These are phyloP conservation scores for Synergus gifuensis DNA, from an alignment of 2,888 invertebrate genomes.

Conservation along the genomic window DNA sequence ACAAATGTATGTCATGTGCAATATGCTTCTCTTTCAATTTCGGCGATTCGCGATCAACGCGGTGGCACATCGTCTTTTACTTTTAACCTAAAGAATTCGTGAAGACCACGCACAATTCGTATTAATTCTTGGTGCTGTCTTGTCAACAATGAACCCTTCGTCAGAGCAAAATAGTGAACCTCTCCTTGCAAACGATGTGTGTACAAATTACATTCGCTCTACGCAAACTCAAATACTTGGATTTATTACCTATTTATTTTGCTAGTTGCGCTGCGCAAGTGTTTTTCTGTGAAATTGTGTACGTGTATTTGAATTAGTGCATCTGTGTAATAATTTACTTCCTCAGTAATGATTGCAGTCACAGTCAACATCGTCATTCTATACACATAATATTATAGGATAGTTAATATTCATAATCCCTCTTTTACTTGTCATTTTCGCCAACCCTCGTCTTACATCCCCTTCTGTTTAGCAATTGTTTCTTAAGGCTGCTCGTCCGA, in stretches of 20 bases:
- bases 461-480: conserved; percentile 56
- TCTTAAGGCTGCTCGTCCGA: conserved; percentile 74
- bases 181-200: conserved; percentile 12
- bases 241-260: conserved; percentile 17
- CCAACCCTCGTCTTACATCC: conserved; percentile 42
- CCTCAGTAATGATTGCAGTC: conserved; percentile 76
- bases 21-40: conserved; percentile 46
- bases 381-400: conserved; percentile 60
- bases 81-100: conserved; percentile 34
- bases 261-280: conserved; percentile 15
- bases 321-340: conserved; percentile 46
- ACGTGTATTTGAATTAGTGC: conserved; percentile 32
- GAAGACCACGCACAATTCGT: conserved; percentile 27
- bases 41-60: conserved; percentile 43
- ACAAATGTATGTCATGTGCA: conserved; percentile 41
- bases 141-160: conserved; percentile 7
- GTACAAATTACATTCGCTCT: conserved; percentile 9
- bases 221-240: background rate
- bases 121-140: conserved; percentile 28
- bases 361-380: conserved; percentile 71
- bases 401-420: conserved; percentile 63
- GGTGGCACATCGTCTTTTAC: conserved; percentile 14
- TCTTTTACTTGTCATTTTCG: conserved; percentile 52
- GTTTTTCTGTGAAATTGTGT: background rate
- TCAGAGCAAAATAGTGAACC: background rate